These are phyloP conservation scores for Perizoma affinitatum DNA, from an alignment of 2,888 invertebrate genomes.

Conservation along the genomic window DNA sequence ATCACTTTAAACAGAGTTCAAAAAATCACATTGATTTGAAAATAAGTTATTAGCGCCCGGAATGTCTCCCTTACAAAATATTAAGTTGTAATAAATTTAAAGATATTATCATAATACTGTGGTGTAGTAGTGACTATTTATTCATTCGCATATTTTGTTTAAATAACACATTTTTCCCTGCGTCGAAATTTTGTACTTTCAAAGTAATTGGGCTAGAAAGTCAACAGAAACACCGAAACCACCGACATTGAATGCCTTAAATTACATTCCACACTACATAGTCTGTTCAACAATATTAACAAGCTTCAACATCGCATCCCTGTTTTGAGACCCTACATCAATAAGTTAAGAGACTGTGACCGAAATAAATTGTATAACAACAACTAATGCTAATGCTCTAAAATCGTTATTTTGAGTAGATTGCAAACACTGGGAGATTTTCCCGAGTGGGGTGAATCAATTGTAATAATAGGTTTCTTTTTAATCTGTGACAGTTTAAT, in stretches of 20 bases:
- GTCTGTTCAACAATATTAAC: slow-evolving; percentile 18
- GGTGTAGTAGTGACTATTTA: neutral
- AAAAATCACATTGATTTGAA: slow-evolving; percentile 50
- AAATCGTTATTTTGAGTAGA: slow-evolving; percentile 6
- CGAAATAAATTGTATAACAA: slow-evolving; percentile 9
- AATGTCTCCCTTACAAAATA: slow-evolving; percentile 11
- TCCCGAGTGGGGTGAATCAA: slow-evolving; percentile 3
- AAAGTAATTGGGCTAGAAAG: slow-evolving; percentile 4
- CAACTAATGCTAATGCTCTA: neutral
- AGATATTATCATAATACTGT: slow-evolving; percentile 25
- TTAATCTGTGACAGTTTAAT: neutral
- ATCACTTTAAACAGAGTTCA: slow-evolving; percentile 70
- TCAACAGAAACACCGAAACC: slow-evolving; percentile 17
- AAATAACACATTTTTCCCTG: too few species aligned
- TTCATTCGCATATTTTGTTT: slow-evolving; percentile 5
- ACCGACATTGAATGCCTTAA: slow-evolving; percentile 23
- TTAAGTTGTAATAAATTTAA: neutral
- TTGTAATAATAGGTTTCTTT: neutral
- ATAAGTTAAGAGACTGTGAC: slow-evolving; percentile 18
- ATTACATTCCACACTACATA: slow-evolving; percentile 12
- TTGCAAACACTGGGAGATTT: slow-evolving; percentile 7
- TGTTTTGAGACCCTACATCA: slow-evolving; percentile 23
- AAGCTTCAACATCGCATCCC: slow-evolving; percentile 34
- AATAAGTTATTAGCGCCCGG: slow-evolving; percentile 34
- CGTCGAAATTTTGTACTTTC: slow-evolving; percentile 8